Evolutionary conservation across 30 jellyfish, hydroid and myxozoan genomes (phyloP), one percentile per base, ranked within the genome.

Genomic region (Chrysaora quinquecirrha): DNA sequence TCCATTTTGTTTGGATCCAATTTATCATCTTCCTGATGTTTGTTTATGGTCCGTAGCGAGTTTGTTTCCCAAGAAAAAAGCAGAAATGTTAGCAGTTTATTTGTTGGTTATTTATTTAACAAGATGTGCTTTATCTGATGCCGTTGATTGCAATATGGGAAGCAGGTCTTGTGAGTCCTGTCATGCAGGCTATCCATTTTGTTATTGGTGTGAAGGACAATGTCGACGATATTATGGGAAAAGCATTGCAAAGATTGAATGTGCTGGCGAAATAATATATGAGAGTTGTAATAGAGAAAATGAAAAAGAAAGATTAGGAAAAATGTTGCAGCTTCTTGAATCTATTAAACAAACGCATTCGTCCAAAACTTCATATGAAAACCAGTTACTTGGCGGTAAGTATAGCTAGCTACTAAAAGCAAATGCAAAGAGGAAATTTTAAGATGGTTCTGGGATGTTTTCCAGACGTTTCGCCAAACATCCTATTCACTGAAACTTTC

Each of bases 201-300:
- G 92, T 65, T 82, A 82, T 33, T 82, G 92, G 92, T 82, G 92
- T 70, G 73, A 82, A 24, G 92, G 92, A 0, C 18, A n/a, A 22
- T 82, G 92, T 56, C 76, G 49, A 71, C 46, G 77, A 33, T 82
- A 82, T 71, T 82, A 64, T 34, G 92, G 85, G 9, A 82, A 70
- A 31, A 60, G 22, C 10, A n/a, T 82, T 52, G 92, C 92, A 1
- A 35, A 54, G 1, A 68, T 82, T 27, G 80, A 82, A 54, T 82
- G 92, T 61, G 32, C 49, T 19, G 85, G 92, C 0, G 66, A 34
- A 32, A 70, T 82, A 0, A 52, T 52, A 80, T 82, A 82, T 46
- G 86, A 58, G 31, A 69, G 80, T 0, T 82, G 92, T 35, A 64
- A 35, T 19, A 38, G 29, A 0, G 58, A 48, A 1, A 34, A 52